These are phyloP conservation scores for Megalops atlanticus DNA, from an alignment of 2,113 vertebrate species.

Conservation along the genomic window DNA sequence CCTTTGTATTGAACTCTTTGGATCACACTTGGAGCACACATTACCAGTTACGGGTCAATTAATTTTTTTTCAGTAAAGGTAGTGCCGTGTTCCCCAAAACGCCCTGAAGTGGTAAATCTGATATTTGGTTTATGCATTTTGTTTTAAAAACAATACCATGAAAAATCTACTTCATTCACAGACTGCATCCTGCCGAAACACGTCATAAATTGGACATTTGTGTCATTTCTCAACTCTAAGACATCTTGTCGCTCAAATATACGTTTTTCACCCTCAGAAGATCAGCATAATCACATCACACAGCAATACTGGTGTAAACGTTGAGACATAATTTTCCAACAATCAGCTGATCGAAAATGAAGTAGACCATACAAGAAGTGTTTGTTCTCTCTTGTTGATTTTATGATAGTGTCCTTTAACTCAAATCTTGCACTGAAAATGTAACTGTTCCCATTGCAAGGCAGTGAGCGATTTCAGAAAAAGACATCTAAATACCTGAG, in stretches of 20 bases:
- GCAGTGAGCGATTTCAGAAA: not conserved
- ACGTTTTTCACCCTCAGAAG: too few species aligned
- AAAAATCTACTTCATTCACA: not conserved
- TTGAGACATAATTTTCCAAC: not conserved
- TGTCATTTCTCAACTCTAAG: not conserved
- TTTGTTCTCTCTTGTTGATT: not conserved
- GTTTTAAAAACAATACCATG: not conserved
- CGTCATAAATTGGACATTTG: not conserved
- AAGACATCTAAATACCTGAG: not conserved
- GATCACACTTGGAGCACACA: not conserved
- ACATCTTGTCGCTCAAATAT: too few species aligned
- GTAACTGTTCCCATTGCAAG: not conserved
- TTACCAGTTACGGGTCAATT: not conserved
- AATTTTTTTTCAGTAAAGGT: not conserved
- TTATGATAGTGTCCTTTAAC: not conserved
- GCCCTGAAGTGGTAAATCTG: not conserved
- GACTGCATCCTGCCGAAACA: not conserved
- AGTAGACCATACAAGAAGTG: not conserved
- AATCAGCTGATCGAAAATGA: not conserved
- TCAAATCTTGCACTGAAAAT: not conserved
- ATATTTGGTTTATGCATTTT: not conserved
- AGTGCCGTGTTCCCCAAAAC: not conserved
- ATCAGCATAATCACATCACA: too few species aligned
- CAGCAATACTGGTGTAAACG: not conserved
- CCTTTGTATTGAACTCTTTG: not conserved